These are phyloP conservation scores for Cebus imitator DNA, from an alignment of 2,113 vertebrate genomes.

Conservation along the genomic window DNA sequence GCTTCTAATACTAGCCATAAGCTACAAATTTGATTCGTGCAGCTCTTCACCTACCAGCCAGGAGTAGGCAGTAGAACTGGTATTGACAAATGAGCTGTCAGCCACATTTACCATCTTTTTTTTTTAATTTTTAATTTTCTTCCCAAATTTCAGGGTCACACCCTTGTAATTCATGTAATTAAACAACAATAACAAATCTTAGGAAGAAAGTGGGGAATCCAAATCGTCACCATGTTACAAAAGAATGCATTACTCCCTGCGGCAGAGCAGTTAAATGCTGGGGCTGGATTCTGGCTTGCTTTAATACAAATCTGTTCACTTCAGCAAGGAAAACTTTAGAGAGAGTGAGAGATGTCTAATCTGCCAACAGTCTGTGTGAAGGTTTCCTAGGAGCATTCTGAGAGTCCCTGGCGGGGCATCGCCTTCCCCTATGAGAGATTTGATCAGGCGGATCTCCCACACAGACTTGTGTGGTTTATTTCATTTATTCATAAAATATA, in stretches of 20 bases:
- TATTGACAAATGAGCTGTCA: background rate
- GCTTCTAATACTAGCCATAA: background rate
- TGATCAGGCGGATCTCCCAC: rapidly evolving
- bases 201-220: background rate
- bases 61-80: background rate
- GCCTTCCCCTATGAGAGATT: background rate
- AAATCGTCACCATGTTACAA: background rate
- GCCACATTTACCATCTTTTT: background rate
- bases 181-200: background rate
- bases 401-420: rapidly evolving
- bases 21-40: background rate
- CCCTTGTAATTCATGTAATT: slow-evolving; percentile 30
- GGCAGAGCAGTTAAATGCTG: no score
- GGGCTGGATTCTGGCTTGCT: background rate
- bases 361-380: background rate
- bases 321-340: background rate
- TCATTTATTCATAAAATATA: background rate
- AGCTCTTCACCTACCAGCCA: background rate
- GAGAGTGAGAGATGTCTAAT: no score
- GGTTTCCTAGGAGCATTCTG: rapidly evolving
- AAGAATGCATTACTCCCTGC: background rate
- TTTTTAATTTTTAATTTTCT: slow-evolving; percentile 43
- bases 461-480: background rate
- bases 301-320: background rate
- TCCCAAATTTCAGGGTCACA: slow-evolving; percentile 46